These are phyloP conservation scores for Subacronicta megacephala DNA, from an alignment of 2,888 invertebrate species.

Conservation along the genomic window DNA sequence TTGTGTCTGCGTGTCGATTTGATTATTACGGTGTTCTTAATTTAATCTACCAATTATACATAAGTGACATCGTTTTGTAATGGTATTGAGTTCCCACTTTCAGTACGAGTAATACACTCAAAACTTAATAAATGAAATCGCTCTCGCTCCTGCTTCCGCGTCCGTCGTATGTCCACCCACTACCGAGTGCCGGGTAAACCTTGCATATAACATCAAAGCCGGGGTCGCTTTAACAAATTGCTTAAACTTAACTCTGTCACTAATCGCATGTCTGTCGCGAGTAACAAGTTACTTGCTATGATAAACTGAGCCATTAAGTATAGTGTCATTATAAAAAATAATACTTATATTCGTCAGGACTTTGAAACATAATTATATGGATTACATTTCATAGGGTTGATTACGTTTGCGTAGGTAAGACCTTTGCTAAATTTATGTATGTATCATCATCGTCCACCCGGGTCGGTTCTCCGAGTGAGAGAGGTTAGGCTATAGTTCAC, in stretches of 20 bases:
- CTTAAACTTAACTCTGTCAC: constrained; percentile 32
- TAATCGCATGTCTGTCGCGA: constrained; percentile 43
- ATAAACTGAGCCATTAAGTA: constrained; percentile 22
- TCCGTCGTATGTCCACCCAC: not conserved
- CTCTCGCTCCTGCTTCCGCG: constrained; percentile 11
- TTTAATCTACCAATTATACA: no score
- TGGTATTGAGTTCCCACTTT: no score
- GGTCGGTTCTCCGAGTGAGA: no score
- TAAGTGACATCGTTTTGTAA: no score
- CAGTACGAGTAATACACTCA: no score
- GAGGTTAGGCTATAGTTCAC: no score
- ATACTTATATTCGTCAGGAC: not conserved
- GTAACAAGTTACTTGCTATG: constrained; percentile 21
- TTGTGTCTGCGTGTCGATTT: not conserved
- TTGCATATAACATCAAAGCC: constrained; percentile 24
- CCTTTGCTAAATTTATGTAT: no score
- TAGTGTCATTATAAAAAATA: not conserved
- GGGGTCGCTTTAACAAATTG: constrained; percentile 42
- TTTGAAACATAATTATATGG: not conserved
- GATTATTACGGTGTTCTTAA: no score
- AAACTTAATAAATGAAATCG: not conserved
- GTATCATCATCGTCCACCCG: no score
- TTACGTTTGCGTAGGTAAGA: no score
- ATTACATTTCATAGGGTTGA: no score
- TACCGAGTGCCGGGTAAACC: constrained; percentile 23